These are phyloP conservation scores for Drosophila mojavensis DNA, from an alignment of 1,140 invertebrate species.

Conservation along the genomic window DNA sequence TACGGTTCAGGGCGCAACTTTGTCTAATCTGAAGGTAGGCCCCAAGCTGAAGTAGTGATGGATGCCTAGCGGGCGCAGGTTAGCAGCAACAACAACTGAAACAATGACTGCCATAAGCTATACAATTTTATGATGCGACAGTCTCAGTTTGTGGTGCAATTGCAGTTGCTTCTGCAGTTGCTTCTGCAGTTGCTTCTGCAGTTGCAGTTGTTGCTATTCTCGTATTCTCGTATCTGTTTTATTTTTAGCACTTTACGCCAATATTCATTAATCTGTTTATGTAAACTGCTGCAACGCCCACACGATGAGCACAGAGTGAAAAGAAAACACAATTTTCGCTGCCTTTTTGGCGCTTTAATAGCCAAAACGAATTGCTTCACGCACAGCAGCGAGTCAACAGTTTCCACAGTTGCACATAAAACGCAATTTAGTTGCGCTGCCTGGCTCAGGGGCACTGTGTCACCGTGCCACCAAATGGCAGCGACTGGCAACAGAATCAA, in stretches of 20 bases:
- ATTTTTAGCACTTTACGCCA: conserved; percentile 54
- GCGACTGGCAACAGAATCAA: conserved; percentile 32
- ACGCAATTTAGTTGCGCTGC: conserved; percentile 74
- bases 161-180: not conserved
- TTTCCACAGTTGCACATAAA: conserved; percentile 57
- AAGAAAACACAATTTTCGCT: conserved; percentile 23
- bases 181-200: conserved; percentile 1
- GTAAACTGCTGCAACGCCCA: conserved; percentile 32
- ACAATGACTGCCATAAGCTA: conserved; percentile 59
- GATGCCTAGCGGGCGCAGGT: conserved; percentile 5
- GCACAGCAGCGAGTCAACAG: conserved; percentile 58
- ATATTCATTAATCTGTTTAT: conserved; percentile 59
- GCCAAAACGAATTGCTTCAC: conserved; percentile 76
- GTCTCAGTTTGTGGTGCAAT: not conserved
- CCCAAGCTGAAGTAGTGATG: not conserved
- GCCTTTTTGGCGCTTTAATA: conserved; percentile 63
- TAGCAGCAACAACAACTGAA: conserved; percentile 26
- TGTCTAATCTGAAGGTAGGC: conserved; percentile 21
- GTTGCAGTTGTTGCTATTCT: conserved; percentile 8
- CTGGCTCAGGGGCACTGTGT: conserved; percentile 31
- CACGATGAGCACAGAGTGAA: not conserved
- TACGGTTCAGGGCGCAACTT: conserved; percentile 29
- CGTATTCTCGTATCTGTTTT: conserved; percentile 21
- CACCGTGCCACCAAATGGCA: conserved; percentile 8
- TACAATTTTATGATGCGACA: conserved; percentile 39